phyloP scores from a whole-genome alignment of 2,797 vertebrate species.

The Margarornis squamiger region DNA sequence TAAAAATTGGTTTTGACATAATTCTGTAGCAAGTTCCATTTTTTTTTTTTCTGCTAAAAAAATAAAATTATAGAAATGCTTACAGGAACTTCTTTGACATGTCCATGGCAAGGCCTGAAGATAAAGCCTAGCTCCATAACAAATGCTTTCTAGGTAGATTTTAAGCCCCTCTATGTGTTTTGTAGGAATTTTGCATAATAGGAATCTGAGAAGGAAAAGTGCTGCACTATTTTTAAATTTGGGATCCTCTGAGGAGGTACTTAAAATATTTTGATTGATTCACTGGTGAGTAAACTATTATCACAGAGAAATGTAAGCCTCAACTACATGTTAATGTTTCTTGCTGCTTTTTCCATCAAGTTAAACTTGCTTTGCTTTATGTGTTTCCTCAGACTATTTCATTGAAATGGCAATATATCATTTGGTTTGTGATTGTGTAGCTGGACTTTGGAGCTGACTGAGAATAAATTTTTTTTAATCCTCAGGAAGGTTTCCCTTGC shows the following conservation, averaged over 20 bases:
- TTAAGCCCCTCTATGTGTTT: neutral
- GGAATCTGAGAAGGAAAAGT: neutral
- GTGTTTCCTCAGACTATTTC: neutral
- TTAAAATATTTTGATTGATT: neutral
- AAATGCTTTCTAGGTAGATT: neutral
- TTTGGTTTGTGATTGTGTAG: neutral
- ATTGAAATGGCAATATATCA: neutral
- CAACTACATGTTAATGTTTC: neutral
- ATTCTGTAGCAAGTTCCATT: neutral
- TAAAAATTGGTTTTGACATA: conserved; percentile 36
- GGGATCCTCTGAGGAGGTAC: neutral
- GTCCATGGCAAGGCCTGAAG: neutral
- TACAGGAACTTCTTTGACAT: neutral
- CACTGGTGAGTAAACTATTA: neutral
- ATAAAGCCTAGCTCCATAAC: neutral
- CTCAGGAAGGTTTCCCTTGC: neutral
- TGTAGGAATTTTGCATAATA: neutral
- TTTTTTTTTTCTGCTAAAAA: neutral
- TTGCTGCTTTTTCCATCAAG: neutral
- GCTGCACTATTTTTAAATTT: neutral
- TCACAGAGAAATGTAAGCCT: neutral
- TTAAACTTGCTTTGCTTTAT: conserved; percentile 1
- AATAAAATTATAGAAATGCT: neutral
- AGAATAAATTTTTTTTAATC: neutral
- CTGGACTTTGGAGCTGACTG: neutral